Evolutionary conservation across 2,888 invertebrate genomes (phyloP), one percentile per base, ranked within the genome.

Genomic region (Prosapia bicincta): DNA sequence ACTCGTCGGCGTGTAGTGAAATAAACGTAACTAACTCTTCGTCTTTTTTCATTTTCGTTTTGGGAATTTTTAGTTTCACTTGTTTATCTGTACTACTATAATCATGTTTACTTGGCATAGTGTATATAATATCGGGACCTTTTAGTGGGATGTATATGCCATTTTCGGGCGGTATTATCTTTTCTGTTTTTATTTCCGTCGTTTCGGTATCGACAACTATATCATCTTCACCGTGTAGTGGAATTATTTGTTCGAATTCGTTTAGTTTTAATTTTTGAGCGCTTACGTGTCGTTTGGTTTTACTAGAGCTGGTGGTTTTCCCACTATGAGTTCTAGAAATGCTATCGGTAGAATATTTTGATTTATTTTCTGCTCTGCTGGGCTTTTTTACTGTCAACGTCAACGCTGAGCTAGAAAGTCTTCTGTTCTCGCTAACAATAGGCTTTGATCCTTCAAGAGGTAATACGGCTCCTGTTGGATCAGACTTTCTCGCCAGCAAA

Each of bases 61-160:
- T 65, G 54, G 24, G 15, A 32, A 43, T 32, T 69, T 66, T 65
- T 24, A 66, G 30, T 65, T 78, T 76, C 30, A 69, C 69, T 32
- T 70, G 30, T 20, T 43, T 67, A 66, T 72, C 72, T 15, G 15
- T 3, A 30, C 32, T 28, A 30, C 28, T 25, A 9, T 75, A 71
- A 66, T 80, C 79, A 13, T 38, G n/a, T 43, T 25, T 43, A 10
- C 32, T 38, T 13, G 24, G 10, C 24, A 10, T 54, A 1, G 25
- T 7, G 6, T 71, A 23, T 1, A 67, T 43, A 13, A 78, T 74
- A 28, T 79, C 77, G 32, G 86, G 86, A 15, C 86, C 86, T 82
- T 85, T 86, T 67, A 86, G 80, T 10, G 86, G 86, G 73, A 86
- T 86, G 78, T 85, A 86, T 76, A 85, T 85, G 77, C 86, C 81